Conservation (phyloP, 2,113 vertebrate species). For the Fregetta grallaria region DNA sequence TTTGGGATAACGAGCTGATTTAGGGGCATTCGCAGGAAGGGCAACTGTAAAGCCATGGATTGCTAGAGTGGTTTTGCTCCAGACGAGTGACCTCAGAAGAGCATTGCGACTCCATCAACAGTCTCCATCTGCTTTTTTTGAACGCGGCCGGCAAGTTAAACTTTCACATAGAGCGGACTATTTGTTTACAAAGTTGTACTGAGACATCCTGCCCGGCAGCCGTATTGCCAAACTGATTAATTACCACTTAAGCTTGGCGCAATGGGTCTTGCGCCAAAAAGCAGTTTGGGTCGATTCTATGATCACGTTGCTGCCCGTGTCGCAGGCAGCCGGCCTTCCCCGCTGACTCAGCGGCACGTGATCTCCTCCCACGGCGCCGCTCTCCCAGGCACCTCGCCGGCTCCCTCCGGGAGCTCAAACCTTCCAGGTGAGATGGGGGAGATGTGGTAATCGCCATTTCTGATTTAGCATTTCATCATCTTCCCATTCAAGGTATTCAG, state of each 20-base stretch:
- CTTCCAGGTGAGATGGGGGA: accelerated
- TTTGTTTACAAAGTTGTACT: accelerated
- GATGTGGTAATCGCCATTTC: accelerated
- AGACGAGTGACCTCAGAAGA: neutral
- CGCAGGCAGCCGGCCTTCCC: neutral
- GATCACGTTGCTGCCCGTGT: accelerated
- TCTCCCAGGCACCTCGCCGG: neutral
- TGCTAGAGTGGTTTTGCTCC: accelerated
- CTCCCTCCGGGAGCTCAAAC: neutral
- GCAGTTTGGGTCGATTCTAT: too few relatives aligned
- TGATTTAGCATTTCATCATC: neutral
- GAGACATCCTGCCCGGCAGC: accelerated
- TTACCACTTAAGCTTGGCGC: accelerated
- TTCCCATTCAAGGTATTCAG: neutral
- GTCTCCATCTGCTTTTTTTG: neutral
- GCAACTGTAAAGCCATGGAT: accelerated
- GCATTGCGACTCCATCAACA: accelerated
- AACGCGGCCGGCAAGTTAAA: accelerated
- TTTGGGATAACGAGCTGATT: accelerated
- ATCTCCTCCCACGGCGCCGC: neutral
- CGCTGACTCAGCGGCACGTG: neutral
- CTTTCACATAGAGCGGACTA: accelerated
- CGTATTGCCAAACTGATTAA: accelerated
- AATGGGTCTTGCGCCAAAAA: accelerated
- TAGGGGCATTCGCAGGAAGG: accelerated